A percentile compares a stretch with the other conserved stretches of the same genome.
Evolutionary conservation across 2,797 vertebrate species (phyloP).

Genomic region (Taeniopygia guttata): DNA sequence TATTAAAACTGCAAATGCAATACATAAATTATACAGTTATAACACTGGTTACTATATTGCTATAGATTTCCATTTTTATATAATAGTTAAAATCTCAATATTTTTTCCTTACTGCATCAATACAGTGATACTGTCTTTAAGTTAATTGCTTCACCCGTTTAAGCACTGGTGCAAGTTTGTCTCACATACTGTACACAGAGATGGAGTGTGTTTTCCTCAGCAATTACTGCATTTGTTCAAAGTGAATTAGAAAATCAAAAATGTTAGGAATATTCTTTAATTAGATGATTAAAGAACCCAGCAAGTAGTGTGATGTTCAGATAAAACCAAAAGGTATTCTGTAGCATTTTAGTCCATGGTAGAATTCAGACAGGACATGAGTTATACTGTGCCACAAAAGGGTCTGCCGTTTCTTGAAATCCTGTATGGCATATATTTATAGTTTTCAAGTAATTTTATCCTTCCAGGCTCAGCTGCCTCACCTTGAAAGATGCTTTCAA

Average conservation of each 20-base stretch:
- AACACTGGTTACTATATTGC: not conserved
- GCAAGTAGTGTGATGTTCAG: not conserved
- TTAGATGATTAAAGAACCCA: conserved; percentile 30
- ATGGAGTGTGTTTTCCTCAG: not conserved
- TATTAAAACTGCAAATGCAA: not conserved
- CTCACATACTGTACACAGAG: not conserved
- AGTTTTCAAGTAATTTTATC: not conserved
- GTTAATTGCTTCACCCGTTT: not conserved
- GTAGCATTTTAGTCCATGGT: not conserved
- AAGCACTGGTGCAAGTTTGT: not conserved
- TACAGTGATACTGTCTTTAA: not conserved
- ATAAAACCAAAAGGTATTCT: not conserved
- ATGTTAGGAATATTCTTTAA: conserved; percentile 7
- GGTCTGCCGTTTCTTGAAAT: not conserved
- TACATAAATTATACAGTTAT: not conserved
- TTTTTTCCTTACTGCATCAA: not conserved
- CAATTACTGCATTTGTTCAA: conserved; percentile 37
- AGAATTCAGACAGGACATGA: not conserved
- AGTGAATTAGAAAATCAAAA: conserved; percentile 41
- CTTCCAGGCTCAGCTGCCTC: not conserved
- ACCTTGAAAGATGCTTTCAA: conserved; percentile 2
- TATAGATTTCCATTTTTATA: not conserved
- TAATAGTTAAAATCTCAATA: not conserved
- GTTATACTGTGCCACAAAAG: not conserved
- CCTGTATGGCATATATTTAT: not conserved